Conservation (phyloP, 2,113 vertebrate genomes). For the Crotalus horridus region DNA sequence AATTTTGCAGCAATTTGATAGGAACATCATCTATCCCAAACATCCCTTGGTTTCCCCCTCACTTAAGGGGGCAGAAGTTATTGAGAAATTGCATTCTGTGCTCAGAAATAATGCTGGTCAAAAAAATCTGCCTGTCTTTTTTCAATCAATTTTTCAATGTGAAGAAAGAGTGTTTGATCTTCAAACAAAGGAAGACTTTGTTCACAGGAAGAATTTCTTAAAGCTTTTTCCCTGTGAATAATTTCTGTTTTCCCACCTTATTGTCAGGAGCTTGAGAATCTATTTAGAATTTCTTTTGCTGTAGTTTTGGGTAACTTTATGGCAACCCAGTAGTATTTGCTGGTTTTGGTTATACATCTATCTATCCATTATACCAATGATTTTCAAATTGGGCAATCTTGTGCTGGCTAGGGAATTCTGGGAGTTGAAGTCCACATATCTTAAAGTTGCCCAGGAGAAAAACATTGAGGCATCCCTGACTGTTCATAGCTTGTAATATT, state of each 20-base stretch:
- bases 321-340: not conserved
- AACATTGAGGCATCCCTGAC: not conserved
- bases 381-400: not conserved
- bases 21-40: not conserved
- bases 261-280: not conserved
- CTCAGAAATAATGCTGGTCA: not conserved
- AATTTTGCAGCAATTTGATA: not conserved
- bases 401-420: not conserved
- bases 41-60: not conserved
- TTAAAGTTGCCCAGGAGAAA: not conserved
- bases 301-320: not conserved
- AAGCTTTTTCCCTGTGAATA: not conserved
- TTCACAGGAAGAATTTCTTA: not conserved
- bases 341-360: not conserved
- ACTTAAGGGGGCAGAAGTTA: not conserved
- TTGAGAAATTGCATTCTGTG: not conserved
- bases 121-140: not conserved
- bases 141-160: not conserved
- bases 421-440: not conserved
- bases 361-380: not conserved
- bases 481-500: not conserved
- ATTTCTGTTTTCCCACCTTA: not conserved
- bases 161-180: not conserved
- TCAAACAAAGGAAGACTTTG: not conserved
- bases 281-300: not conserved